phyloP scores from a whole-genome alignment of 2,113 vertebrate genomes.

The Tragulus kanchil region DNA sequence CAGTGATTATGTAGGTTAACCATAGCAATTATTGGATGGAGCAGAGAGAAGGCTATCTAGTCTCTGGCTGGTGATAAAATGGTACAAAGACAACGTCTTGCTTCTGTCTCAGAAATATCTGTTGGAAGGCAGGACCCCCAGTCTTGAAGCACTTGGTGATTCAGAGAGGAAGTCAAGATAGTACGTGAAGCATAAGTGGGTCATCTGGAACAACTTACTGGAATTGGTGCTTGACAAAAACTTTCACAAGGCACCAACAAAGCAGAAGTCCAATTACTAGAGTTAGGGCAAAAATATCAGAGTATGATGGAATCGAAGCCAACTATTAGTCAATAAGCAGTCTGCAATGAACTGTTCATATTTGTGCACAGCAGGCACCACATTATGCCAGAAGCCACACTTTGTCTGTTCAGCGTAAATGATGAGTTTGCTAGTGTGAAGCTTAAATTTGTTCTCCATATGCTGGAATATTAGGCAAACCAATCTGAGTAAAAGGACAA shows the following conservation, averaged over 20 bases:
- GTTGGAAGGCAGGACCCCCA: background rate
- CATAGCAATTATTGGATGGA: background rate
- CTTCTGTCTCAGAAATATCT: background rate
- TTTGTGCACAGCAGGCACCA: background rate
- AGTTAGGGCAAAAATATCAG: background rate
- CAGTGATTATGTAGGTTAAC: background rate
- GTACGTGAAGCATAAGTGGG: background rate
- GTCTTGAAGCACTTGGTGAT: background rate
- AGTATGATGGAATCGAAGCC: conserved; percentile 6
- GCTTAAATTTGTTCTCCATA: background rate
- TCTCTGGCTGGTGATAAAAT: background rate
- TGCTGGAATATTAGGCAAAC: background rate
- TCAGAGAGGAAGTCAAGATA: background rate
- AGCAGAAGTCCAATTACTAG: conserved; percentile 59
- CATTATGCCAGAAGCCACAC: background rate
- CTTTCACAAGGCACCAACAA: background rate
- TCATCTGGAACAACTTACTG: background rate
- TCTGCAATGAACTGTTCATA: background rate
- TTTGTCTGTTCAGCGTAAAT: background rate
- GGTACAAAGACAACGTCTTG: background rate
- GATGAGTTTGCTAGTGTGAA: conserved; percentile 25
- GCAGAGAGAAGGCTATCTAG: background rate
- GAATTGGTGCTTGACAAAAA: background rate
- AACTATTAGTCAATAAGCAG: background rate
- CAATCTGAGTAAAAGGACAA: background rate